Evolutionary conservation across 1,140 invertebrate species (phyloP).

Genomic region (Lerema accius): DNA sequence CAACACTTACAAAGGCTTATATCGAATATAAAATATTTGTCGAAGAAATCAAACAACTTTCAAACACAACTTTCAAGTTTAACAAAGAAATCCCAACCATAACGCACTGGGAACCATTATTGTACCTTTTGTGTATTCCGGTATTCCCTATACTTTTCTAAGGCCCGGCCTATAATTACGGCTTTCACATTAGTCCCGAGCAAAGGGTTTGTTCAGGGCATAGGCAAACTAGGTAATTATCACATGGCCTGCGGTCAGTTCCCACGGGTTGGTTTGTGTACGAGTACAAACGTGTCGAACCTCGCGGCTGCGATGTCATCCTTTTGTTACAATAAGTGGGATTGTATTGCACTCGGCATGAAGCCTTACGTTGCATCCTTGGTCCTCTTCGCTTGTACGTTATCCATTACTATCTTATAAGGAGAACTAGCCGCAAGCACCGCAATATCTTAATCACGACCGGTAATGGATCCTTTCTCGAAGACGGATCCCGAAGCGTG

Average conservation of each 20-base stretch:
- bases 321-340: constrained; percentile 63
- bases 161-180: constrained; percentile 54
- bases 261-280: constrained; percentile 71
- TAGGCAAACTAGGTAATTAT: constrained; percentile 74
- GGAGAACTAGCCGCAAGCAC: no score
- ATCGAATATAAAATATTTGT: no score
- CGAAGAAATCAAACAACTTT: constrained; percentile 1
- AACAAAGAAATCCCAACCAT: constrained; percentile 35
- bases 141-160: constrained; percentile 52
- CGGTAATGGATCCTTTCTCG: constrained; percentile 41
- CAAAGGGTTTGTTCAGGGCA: constrained; percentile 56
- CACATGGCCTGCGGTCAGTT: constrained; percentile 64
- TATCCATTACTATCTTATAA: constrained; percentile 42
- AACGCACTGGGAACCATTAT: constrained; percentile 57
- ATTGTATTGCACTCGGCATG: constrained; percentile 58
- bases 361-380: constrained; percentile 57
- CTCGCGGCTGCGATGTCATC: constrained; percentile 55
- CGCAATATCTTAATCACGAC: constrained; percentile 12
- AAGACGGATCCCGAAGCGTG: constrained; percentile 33
- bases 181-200: constrained; percentile 52
- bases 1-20: no score
- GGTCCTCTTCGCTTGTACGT: constrained; percentile 10
- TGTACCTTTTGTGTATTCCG: constrained; percentile 42
- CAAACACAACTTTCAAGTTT: no score
- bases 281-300: constrained; percentile 66